phyloP scores from a whole-genome alignment of 1,140 invertebrate genomes.

The Zaprionus tsacasi region DNA sequence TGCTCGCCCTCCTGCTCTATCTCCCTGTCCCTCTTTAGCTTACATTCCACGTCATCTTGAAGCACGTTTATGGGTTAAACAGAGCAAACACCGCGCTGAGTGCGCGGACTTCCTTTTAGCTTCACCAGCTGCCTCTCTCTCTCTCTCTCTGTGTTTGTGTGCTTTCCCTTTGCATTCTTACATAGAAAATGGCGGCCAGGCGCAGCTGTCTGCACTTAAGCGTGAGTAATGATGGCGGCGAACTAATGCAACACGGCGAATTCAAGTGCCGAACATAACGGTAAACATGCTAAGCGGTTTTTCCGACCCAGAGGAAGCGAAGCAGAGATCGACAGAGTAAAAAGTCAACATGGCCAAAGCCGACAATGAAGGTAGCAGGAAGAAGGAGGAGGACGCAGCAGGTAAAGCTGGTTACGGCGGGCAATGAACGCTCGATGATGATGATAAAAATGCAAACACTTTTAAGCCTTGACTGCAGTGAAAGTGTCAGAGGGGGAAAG shows the following conservation, averaged over 20 bases:
- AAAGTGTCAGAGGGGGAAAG: slow-evolving; percentile 33
- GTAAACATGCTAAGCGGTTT: slow-evolving; percentile 81
- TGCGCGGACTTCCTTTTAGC: slow-evolving; percentile 37
- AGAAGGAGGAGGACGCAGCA: slow-evolving; percentile 6
- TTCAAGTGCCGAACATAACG: slow-evolving; percentile 79
- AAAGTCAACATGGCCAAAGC: slow-evolving; percentile 65
- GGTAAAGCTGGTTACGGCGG: neutral
- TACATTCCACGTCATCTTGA: slow-evolving; percentile 19
- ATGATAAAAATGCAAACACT: slow-evolving; percentile 78
- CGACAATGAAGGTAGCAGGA: slow-evolving; percentile 36
- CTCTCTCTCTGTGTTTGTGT: no score
- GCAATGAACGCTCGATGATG: slow-evolving; percentile 33
- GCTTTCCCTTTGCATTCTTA: slow-evolving; percentile 30
- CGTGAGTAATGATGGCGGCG: slow-evolving; percentile 60
- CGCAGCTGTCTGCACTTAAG: slow-evolving; percentile 62
- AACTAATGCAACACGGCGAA: slow-evolving; percentile 81
- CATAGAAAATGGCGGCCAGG: slow-evolving; percentile 45
- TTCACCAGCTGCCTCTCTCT: slow-evolving; percentile 13
- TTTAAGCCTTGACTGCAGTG: slow-evolving; percentile 40
- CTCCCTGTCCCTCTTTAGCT: slow-evolving; percentile 6
- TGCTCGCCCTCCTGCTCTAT: neutral
- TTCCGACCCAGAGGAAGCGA: slow-evolving; percentile 17
- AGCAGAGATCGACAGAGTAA: slow-evolving; percentile 29
- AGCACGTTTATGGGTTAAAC: slow-evolving; percentile 77
- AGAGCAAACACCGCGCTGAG: slow-evolving; percentile 69